Percentiles rank a stretch among this genome's conserved stretches.
Evolutionary conservation across 2,113 vertebrate species (phyloP).

Genomic region (Tychaedon coryphoeus): DNA sequence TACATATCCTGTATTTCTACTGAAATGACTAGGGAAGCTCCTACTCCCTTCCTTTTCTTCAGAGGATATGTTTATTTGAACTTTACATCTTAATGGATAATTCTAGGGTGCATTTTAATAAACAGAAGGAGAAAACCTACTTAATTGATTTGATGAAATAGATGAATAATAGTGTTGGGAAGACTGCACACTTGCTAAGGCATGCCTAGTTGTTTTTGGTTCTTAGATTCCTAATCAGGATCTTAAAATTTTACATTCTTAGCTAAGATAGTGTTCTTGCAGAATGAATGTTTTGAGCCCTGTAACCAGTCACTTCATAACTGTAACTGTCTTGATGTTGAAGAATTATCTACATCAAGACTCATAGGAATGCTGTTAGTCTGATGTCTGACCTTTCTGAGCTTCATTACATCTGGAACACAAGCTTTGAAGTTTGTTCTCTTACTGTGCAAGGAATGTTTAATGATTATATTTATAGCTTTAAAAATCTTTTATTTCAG

Average conservation of each 20-base stretch:
- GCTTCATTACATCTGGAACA: background rate
- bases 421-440: constrained; percentile 13
- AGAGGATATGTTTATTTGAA: background rate
- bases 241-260: background rate
- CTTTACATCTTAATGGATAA: background rate
- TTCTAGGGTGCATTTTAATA: background rate
- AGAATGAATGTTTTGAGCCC: background rate
- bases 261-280: background rate
- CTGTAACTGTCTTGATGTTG: background rate
- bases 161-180: background rate
- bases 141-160: background rate
- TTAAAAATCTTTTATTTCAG: background rate
- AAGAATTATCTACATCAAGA: background rate
- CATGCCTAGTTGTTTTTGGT: background rate
- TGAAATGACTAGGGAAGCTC: background rate
- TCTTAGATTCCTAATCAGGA: background rate
- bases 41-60: background rate
- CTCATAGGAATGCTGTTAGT: background rate
- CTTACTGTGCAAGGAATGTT: background rate
- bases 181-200: background rate
- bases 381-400: background rate
- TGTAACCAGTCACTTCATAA: background rate
- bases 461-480: background rate
- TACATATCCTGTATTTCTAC: fast-evolving
- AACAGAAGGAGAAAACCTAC: background rate